Base-by-base conservation (phyloP, 2,797 vertebrate genomes). In the Alosa sapidissima region DNA sequence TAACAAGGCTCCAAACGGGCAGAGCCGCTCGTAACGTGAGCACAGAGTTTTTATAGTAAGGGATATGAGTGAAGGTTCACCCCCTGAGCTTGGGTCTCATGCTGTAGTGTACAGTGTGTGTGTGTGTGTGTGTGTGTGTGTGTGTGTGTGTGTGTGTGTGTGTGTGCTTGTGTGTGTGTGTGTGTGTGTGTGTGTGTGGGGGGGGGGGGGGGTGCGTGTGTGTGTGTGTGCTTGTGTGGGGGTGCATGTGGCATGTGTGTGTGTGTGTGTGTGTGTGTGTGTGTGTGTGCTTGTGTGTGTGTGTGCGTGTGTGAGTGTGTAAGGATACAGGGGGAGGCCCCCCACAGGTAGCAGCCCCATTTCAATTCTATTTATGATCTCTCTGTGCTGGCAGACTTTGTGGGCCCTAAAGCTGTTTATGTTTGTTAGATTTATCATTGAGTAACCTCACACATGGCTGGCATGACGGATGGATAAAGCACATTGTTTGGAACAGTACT, bases 31-130 rank as follows among this genome's bases (percentile, higher is more conserved):
- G 72, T 78, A 78, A 78, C 19, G 14, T 78, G 72, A 78, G 16
- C 36, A 75, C 36, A 11, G 28, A 81, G 51, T 75, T 62, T 55
- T 1, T 54, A 84, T 81, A 81, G 86, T 87, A 85, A 85, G 19
- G 7, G n/a, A 84, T 62, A 87, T 65, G 52, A 82, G 52, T 82
- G 84, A n/a, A 55, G 58, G 51, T 51, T 82, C 55, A 2, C 65
- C 82, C 81, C 68, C 81, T 58, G 81, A 1, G 72, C 41, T 21
- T 78, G 72, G 68, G 36, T 16, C 68, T 75, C 33, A 75, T 75
- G 36, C 33, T 21, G 28, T 28, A 28, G 28, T 28, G 60, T 65
- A 28, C 28, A 16, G 60, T 24, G 60, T 28, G n/a, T 24, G 60
- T 28, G 60, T 65, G 60, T 28, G 60, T 65, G 60, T 65, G 60